A percentile compares a stretch with the other conserved stretches of the same genome.
Conservation (phyloP, 2,113 vertebrate genomes). For the Pterocles gutturalis region DNA sequence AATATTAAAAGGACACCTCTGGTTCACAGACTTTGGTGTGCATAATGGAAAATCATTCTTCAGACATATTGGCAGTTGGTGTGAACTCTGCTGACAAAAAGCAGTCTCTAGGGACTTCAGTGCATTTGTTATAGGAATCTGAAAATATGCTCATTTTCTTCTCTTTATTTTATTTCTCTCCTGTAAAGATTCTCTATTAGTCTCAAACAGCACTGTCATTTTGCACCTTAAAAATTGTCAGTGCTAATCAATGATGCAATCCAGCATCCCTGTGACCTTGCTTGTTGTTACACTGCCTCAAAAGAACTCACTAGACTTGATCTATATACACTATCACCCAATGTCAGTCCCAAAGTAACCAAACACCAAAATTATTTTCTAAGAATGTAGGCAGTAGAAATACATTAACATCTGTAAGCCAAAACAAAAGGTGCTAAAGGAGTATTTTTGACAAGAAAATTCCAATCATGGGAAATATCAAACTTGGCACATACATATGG, state of each 20-base stretch:
- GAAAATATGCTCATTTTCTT: background rate
- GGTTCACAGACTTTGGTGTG: background rate
- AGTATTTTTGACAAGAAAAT: background rate
- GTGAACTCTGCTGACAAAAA: background rate
- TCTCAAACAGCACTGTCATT: background rate
- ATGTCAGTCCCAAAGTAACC: background rate
- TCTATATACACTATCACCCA: background rate
- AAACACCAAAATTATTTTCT: background rate
- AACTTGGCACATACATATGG: background rate
- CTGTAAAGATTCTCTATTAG: background rate
- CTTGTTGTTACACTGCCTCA: background rate
- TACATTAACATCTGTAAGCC: background rate
- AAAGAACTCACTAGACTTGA: background rate
- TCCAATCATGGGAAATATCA: background rate
- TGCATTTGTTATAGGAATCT: background rate
- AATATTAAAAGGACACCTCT: conserved; percentile 7
- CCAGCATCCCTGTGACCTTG: background rate
- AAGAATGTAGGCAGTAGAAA: background rate
- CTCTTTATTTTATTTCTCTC: background rate
- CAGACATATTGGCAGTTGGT: background rate
- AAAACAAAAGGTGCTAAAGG: background rate
- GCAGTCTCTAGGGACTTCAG: background rate
- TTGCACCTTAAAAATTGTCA: background rate
- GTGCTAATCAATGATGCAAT: background rate
- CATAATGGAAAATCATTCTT: background rate